These are phyloP conservation scores for Psettodes erumei DNA, from an alignment of 2,113 vertebrate species.

Conservation along the genomic window DNA sequence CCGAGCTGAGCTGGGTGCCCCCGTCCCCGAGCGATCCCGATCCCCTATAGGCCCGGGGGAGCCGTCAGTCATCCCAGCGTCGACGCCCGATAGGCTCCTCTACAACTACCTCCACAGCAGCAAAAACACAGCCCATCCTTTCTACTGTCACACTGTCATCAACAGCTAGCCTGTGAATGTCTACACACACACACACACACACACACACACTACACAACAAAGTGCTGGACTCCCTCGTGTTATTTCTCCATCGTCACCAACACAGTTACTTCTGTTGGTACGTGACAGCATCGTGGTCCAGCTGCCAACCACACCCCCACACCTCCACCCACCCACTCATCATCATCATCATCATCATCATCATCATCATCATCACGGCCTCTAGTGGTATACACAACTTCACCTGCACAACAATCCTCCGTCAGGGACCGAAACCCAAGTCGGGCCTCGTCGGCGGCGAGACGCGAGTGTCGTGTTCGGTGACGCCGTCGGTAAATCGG, in stretches of 20 bases:
- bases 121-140: conserved; percentile 74
- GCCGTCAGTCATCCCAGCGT: conserved; percentile 45
- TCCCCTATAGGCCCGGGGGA: conserved; percentile 42
- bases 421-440: not conserved
- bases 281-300: no score
- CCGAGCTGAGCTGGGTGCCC: conserved; percentile 11
- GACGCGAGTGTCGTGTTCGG: no score
- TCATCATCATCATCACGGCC: no score
- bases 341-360: no score
- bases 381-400: not conserved
- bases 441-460: no score
- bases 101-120: conserved; percentile 96
- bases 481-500: no score
- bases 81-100: conserved; percentile 46
- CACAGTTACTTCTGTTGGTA: not conserved
- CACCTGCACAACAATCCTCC: not conserved
- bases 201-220: conserved; percentile 39
- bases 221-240: conserved; percentile 55
- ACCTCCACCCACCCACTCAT: no score
- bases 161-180: conserved; percentile 79
- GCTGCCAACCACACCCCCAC: no score
- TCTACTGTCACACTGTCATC: conserved; percentile 62
- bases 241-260: conserved; percentile 15
- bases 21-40: no score
- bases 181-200: conserved; percentile 37